A percentile compares a stretch with the other conserved stretches of the same genome.
Evolutionary conservation across 2,113 vertebrate genomes (phyloP).

Genomic region (Corythornis madagascariensis): DNA sequence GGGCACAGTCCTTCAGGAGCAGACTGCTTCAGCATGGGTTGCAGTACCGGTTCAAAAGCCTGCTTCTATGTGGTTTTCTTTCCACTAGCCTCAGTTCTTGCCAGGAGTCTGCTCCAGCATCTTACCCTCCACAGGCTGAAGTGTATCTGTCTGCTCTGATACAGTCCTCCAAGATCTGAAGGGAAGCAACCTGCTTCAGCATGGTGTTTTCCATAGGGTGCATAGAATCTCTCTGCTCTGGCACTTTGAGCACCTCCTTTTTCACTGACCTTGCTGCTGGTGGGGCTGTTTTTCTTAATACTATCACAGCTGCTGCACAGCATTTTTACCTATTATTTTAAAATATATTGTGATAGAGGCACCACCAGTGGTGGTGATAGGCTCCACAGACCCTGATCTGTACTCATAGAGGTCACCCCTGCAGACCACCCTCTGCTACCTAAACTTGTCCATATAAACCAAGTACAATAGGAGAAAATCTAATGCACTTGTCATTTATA

Average conservation of each 20-base stretch:
- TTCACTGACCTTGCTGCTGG: neutral
- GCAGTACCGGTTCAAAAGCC: neutral
- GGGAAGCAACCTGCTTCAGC: neutral
- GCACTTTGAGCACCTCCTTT: neutral
- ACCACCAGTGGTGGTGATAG: neutral
- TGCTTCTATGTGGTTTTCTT: neutral
- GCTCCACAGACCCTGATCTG: neutral
- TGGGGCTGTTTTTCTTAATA: neutral
- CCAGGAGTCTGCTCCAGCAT: neutral
- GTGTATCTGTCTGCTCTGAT: neutral
- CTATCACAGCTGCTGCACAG: neutral
- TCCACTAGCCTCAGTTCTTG: neutral
- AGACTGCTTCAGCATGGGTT: neutral
- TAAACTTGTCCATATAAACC: neutral
- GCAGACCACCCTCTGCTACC: neutral
- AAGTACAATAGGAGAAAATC: neutral
- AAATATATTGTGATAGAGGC: neutral
- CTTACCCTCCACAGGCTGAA: neutral
- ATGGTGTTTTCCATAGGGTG: neutral
- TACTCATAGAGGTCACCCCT: neutral
- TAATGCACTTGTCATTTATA: neutral
- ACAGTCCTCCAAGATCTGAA: neutral
- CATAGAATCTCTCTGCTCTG: neutral
- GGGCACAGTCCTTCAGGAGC: neutral
- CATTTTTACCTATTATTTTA: neutral